Base-by-base conservation (phyloP, 2,888 invertebrate genomes). In the Caenorhabditis sulstoni region DNA sequence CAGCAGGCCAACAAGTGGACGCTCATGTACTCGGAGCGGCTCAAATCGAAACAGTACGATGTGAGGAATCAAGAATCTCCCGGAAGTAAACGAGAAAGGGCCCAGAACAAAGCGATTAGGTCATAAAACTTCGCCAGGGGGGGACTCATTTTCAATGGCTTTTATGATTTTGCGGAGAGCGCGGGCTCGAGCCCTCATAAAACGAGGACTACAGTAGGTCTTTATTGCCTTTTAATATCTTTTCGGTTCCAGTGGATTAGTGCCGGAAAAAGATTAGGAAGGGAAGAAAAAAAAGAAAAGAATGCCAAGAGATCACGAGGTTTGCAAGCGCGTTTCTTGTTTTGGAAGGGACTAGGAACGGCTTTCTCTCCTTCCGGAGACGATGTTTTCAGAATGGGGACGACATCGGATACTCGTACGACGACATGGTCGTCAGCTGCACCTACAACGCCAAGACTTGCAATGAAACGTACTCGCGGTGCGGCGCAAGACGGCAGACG, bases 361-460 rank as follows among this genome's bases (percentile, higher is more conserved):
- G 29, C 3, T 7, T 29, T 7, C 7, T 29, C 7, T 29, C 29
- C 29, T 7, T 57, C 3, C 9, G 11, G 7, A 29, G 29, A 29
- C 14, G 29, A 5, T 3, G 29, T 5, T 65, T 74, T 29, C 61
- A 67, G 67, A 52, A 37, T n/a, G 49, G 35, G 9, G 2, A 29
- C 23, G 53, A 71, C 49, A 79, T 83, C 22, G 81, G 76, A 8
- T 88, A 89, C 62, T 65, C 71, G 12, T 87, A 86, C 55, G 83
- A 85, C 18, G 89, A 89, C 53, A 67, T 90, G 49, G 81, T 90
- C 22, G 81, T 88, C 35, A 85, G 82, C 55, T 90, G 90, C 75
- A 87, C 88, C 12, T 89, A 87, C 75, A 87, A 88, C 57, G 87
- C 87, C 3, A 77, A 83, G 9, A 79, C 83, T 3, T 90, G 90